These are phyloP conservation scores for Aphis craccivora DNA, from an alignment of 1,140 invertebrate species.

Conservation along the genomic window DNA sequence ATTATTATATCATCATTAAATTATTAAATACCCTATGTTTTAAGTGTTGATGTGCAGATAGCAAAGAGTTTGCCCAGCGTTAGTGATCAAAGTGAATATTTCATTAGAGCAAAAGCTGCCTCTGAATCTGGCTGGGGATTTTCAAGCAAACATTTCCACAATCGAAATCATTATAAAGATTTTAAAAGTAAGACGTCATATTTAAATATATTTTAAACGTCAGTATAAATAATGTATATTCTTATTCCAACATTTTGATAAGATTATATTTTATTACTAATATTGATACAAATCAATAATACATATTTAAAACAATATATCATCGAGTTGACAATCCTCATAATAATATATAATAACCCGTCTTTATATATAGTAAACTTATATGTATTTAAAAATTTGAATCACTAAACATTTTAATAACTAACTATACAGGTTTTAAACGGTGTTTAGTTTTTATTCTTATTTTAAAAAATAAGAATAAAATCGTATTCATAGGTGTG, in stretches of 20 bases:
- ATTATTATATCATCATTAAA: not conserved
- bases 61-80: conserved; percentile 61
- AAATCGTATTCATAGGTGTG: too few relatives aligned
- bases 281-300: conserved; percentile 53
- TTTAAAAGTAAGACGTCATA: not conserved
- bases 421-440: not conserved
- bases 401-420: not conserved
- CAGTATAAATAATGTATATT: conserved; percentile 73
- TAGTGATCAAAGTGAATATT: conserved; percentile 64
- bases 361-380: not conserved
- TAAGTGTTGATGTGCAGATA: conserved; percentile 64
- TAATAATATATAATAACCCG: not conserved
- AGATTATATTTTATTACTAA: not conserved
- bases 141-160: conserved; percentile 64
- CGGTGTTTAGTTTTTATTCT: not conserved
- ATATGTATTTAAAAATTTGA: not conserved
- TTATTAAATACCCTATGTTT: not conserved
- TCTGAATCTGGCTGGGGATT: conserved; percentile 74
- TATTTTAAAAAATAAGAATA: not conserved
- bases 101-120: conserved; percentile 68
- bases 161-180: not conserved
- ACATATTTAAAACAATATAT: not conserved
- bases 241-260: conserved; percentile 64
- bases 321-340: not conserved
- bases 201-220: not conserved